phyloP scores from a whole-genome alignment of 2,113 vertebrate species.

The Petromus typicus region DNA sequence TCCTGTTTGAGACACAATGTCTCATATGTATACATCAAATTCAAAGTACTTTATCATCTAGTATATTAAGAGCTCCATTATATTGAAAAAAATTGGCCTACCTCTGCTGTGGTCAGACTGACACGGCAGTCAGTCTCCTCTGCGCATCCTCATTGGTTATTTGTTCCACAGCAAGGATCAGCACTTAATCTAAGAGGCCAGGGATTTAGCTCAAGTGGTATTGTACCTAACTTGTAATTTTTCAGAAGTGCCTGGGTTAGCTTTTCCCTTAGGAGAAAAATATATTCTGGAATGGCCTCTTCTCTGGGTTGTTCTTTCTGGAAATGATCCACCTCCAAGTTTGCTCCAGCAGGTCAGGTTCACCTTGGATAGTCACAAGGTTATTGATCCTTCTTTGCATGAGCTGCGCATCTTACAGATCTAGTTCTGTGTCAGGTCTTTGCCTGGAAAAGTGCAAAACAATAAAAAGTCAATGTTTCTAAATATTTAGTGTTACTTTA shows the following conservation, averaged over 20 bases:
- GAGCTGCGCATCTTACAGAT: neutral
- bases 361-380: neutral
- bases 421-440: neutral
- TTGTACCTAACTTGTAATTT: neutral
- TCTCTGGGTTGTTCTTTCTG: neutral
- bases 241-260: neutral
- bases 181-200: no score
- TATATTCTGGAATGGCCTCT: neutral
- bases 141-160: neutral
- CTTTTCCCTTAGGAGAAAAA: neutral
- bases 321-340: neutral
- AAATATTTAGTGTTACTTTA: neutral
- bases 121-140: neutral
- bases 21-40: neutral
- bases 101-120: neutral
- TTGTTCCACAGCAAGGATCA: neutral
- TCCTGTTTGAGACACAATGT: neutral
- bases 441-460: neutral
- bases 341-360: neutral
- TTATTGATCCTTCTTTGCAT: neutral
- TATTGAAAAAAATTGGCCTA: neutral
- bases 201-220: no score
- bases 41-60: neutral
- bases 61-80: neutral
- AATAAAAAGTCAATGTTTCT: neutral